Percentiles rank a stretch among this genome's conserved stretches.
Evolutionary conservation across 30 jellyfish, hydroid and myxozoan genomes (phyloP).

Genomic region (Hydractinia symbiolongicarpus): DNA sequence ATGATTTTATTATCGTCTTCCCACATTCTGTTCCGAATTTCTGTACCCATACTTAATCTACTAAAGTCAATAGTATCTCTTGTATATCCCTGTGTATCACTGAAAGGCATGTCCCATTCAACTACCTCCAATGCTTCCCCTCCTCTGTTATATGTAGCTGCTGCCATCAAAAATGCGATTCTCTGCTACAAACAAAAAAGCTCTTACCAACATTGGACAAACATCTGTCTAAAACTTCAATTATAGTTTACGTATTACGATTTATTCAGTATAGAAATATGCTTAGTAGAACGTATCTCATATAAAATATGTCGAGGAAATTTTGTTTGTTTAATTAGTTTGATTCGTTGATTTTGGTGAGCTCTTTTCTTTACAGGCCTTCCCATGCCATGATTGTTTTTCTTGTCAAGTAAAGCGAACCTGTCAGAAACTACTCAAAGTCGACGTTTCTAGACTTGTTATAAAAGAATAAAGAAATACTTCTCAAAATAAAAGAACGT

Average conservation of each 20-base stretch:
- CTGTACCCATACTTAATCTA: conserved; percentile 81
- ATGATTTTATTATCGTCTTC: conserved; percentile 68
- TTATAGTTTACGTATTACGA: too few species aligned
- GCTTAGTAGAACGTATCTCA: too few species aligned
- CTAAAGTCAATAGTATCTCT: conserved; percentile 61
- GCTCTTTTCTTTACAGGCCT: background rate
- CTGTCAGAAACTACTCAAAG: conserved; percentile 11
- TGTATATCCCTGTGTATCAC: conserved; percentile 43
- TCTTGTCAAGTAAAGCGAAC: conserved; percentile 13
- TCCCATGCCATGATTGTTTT: conserved; percentile 17
- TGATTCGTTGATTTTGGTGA: background rate
- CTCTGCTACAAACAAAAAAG: too few species aligned
- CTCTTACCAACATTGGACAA: too few species aligned
- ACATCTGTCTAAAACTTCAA: too few species aligned
- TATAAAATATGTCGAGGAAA: too few species aligned
- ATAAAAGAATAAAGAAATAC: too few species aligned
- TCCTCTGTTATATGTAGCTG: conserved; percentile 1
- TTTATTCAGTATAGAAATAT: too few species aligned
- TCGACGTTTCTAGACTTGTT: background rate
- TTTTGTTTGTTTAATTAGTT: too few species aligned
- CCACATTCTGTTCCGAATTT: conserved; percentile 80
- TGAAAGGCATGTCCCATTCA: conserved; percentile 89
- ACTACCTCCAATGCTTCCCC: conserved; percentile 42
- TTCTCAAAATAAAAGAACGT: too few species aligned
- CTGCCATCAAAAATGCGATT: background rate